Evolutionary conservation across 37 sponge, comb jelly and placozoan species (phyloP).

Genomic region (Diacarnus erythraeanus): DNA sequence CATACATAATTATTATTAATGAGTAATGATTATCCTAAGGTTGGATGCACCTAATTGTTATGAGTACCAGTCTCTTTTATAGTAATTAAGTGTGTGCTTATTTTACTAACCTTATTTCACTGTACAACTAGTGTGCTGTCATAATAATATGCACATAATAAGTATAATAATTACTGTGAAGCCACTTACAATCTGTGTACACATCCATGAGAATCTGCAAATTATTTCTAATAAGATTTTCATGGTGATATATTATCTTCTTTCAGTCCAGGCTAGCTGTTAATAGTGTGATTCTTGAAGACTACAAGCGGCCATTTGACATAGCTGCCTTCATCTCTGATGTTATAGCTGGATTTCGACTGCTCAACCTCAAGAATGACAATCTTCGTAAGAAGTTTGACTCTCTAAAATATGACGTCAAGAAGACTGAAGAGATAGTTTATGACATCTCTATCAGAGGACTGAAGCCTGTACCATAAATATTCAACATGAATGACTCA

Average conservation of each 20-base stretch:
- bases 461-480: constrained; percentile 27
- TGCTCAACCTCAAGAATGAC: constrained; percentile 89
- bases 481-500: no score
- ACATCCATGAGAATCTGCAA: no score
- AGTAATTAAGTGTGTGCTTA: background rate
- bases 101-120: no score
- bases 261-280: constrained; percentile 69
- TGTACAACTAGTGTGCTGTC: background rate
- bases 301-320: constrained; percentile 61
- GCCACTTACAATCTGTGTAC: background rate
- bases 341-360: constrained; percentile 63
- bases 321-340: constrained; percentile 70
- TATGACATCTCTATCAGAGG: constrained; percentile 83
- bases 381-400: constrained; percentile 71
- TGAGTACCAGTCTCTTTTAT: no score
- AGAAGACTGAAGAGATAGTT: constrained; percentile 83
- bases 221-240: no score
- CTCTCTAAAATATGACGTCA: constrained; percentile 81
- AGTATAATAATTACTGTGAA: background rate
- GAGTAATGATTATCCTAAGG: no score
- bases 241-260: no score
- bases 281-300: constrained; percentile 73
- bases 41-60: no score
- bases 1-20: no score
- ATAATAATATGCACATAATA: background rate